Evolutionary conservation across 2,113 vertebrate species (phyloP), one percentile per base, ranked within the genome.

Genomic region (Euleptes europaea): DNA sequence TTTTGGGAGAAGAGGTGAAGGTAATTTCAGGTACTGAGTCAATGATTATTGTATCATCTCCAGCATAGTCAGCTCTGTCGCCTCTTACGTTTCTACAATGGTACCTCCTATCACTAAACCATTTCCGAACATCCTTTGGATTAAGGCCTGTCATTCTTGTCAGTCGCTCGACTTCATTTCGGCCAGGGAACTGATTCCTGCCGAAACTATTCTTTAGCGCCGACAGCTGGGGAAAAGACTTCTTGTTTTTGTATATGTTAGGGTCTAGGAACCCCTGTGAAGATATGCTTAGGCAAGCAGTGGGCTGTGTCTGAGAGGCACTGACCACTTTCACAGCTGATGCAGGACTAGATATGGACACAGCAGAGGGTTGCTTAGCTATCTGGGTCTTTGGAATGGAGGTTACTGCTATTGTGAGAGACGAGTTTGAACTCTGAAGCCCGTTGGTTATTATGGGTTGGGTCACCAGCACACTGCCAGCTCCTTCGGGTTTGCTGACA

Each of bases 71-170:
- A 0, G 95, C 81, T 44, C 97, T 97, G 35, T 97, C 76, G 0
- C 98, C 97, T 90, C 98, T 97, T 57, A 98, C 95, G 21, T 99
- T 99, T 85, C 98, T 96, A 87, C 97, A 99, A 92, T 99, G 98
- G 95, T 99, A 99, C 40, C 99, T 95, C 31, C 98, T 96, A 79
- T 99, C 99, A 0, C 99, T 99, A 95, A 99, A 99, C 99, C 99
- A 99, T 86, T 99, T 99, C 33, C 99, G 97, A 19, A 99, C 98
- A 90, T 99, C 98, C 80, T 98, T 97, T 49, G 98, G 97, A 1
- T 97, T 97, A 57, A 99, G 96, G 28, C 98, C 98, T 0, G 98
- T 99, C 78, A 98, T 95, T 85, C 96, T 94, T 33, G 98, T 97
- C 84, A 99, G 97, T 40, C 98, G 96, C 73, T 98, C 98, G 0